phyloP scores from a whole-genome alignment of 2,113 vertebrate genomes.

The Myrmophylax atrothorax region DNA sequence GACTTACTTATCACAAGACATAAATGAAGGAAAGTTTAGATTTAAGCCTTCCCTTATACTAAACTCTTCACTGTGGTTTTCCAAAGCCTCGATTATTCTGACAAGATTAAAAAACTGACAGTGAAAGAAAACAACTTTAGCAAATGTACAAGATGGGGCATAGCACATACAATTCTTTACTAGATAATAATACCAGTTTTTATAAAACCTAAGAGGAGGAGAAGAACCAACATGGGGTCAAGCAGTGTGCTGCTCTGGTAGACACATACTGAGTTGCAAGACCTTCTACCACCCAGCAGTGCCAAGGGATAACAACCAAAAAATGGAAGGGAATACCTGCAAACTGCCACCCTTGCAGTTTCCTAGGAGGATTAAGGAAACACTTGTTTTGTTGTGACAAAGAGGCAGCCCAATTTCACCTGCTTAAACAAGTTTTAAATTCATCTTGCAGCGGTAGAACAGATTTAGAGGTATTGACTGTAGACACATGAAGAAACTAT shows the following conservation, averaged over 20 bases:
- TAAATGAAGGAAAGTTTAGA: not conserved
- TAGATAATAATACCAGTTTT: not conserved
- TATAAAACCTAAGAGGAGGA: not conserved
- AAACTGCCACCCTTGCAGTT: not conserved
- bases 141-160: rapidly evolving
- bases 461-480: not conserved
- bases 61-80: not conserved
- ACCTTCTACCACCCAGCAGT: not conserved
- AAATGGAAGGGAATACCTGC: not conserved
- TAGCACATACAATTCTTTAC: not conserved
- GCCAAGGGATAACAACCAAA: not conserved
- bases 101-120: not conserved
- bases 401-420: not conserved
- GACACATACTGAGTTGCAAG: rapidly evolving
- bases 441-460: not conserved
- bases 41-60: not conserved
- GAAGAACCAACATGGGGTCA: rapidly evolving
- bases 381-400: not conserved
- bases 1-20: not conserved
- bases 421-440: not conserved
- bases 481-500: not conserved
- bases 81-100: rapidly evolving
- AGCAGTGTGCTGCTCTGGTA: rapidly evolving
- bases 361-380: not conserved
- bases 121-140: not conserved